Conservation (phyloP, 2,113 vertebrate species). For the Trogon surrucura region DNA sequence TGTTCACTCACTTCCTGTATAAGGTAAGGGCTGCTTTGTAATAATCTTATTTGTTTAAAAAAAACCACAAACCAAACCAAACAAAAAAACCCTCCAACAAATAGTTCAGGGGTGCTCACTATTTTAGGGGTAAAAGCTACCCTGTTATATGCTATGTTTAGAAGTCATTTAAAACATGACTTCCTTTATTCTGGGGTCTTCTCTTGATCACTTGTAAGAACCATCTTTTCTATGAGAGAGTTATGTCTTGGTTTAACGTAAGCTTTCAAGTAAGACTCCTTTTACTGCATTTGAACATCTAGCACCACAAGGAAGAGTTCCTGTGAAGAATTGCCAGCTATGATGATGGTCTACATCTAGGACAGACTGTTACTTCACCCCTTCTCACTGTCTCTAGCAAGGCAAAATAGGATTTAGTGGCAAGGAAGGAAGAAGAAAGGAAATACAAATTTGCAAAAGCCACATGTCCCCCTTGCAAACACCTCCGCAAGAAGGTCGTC, state of each 20-base stretch:
- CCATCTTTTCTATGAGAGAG: background rate
- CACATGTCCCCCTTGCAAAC: background rate
- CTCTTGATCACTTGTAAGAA: background rate
- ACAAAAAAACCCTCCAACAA: background rate
- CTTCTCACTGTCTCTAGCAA: background rate
- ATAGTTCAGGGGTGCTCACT: background rate
- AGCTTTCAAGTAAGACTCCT: background rate
- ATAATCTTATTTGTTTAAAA: background rate
- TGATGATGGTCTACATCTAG: background rate
- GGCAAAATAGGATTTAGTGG: background rate
- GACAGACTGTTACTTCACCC: background rate
- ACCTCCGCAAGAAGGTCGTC: background rate
- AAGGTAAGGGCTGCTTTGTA: background rate
- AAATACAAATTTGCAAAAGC: background rate
- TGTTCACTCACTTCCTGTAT: background rate
- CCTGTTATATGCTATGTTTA: background rate
- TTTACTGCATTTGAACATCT: background rate
- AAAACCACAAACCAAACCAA: background rate
- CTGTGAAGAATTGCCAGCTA: background rate
- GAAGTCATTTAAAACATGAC: constrained; percentile 2
- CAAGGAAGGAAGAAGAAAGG: background rate
- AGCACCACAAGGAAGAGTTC: background rate
- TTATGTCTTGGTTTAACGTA: background rate
- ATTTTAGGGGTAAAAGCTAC: background rate
- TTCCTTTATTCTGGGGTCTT: background rate